Conservation (phyloP, 1,140 invertebrate species). For the Drosophila subobscura region DNA sequence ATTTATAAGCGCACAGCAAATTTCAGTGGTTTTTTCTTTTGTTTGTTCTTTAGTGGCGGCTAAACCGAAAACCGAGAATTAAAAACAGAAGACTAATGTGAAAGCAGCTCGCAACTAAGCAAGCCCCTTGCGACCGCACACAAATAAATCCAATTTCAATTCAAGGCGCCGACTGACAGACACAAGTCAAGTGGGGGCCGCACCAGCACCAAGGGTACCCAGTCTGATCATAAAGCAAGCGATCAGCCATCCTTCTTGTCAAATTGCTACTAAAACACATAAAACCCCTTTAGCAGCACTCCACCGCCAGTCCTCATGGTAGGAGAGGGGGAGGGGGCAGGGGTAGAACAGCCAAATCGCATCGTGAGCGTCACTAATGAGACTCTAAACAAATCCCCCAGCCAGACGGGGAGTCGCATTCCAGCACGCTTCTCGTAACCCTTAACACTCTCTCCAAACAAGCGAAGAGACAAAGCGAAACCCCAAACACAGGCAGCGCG, state of each 20-base stretch:
- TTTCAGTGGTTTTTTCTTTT: too few species aligned
- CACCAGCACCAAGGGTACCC: not conserved
- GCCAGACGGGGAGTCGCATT: conserved; percentile 23
- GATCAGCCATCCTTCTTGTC: too few species aligned
- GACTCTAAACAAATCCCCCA: conserved; percentile 71
- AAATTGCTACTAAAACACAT: not conserved
- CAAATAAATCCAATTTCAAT: conserved; percentile 49
- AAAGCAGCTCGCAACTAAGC: not conserved
- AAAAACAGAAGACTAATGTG: too few species aligned
- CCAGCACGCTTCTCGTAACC: conserved; percentile 38
- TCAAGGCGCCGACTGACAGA: conserved; percentile 19
- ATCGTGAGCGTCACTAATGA: conserved; percentile 70
- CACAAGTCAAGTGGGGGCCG: not conserved
- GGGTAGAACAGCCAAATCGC: conserved; percentile 28
- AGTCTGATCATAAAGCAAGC: too few species aligned
- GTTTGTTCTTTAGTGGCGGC: too few species aligned
- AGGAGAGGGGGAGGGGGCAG: too few species aligned
- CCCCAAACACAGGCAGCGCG: conserved; percentile 37
- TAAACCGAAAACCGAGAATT: too few species aligned
- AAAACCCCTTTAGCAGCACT: not conserved
- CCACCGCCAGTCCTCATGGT: too few species aligned
- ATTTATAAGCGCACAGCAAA: too few species aligned
- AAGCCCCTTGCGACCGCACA: conserved; percentile 16
- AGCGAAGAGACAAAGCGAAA: conserved; percentile 3
- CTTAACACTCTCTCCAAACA: conserved; percentile 31